Evolutionary conservation across 2,888 invertebrate genomes (phyloP).

Genomic region (Lordiphosa fenestrarum): DNA sequence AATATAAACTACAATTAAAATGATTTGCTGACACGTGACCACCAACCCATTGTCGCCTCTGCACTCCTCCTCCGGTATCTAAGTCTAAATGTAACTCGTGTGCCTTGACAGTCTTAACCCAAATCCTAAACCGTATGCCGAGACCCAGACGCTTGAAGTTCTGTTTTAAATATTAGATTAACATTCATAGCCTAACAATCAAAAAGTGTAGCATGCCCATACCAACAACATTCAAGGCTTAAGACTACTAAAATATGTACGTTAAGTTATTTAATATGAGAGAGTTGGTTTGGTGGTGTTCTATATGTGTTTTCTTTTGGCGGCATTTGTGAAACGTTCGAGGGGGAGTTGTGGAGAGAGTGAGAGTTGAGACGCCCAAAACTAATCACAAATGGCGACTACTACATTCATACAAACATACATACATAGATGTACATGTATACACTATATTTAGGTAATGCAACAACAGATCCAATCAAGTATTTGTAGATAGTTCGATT

Average conservation of each 20-base stretch:
- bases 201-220: slow-evolving; percentile 39
- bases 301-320: slow-evolving; percentile 11
- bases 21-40: slow-evolving; percentile 45
- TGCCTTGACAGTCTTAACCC: slow-evolving; percentile 41
- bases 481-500: not conserved
- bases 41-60: slow-evolving; percentile 14
- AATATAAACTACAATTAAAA: slow-evolving; percentile 77
- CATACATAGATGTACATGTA: slow-evolving; percentile 22
- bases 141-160: slow-evolving; percentile 38
- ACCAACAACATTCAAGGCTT: slow-evolving; percentile 30
- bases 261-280: slow-evolving; percentile 18
- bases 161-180: slow-evolving; percentile 49
- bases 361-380: slow-evolving; percentile 31
- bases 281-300: slow-evolving; percentile 10
- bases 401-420: slow-evolving; percentile 20
- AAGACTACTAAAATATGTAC: slow-evolving; percentile 30
- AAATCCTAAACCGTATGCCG: slow-evolving; percentile 23
- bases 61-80: no score
- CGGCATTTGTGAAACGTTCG: slow-evolving; percentile 35
- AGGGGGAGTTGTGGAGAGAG: not conserved
- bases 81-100: slow-evolving; percentile 33
- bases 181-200: slow-evolving; percentile 70
- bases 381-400: slow-evolving; percentile 64
- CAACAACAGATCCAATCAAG: no score
- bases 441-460: slow-evolving; percentile 1